A percentile compares a stretch with the other conserved stretches of the same genome.
Evolutionary conservation across 2,888 invertebrate genomes (phyloP).

Genomic region (Scaptomyza tumidula): DNA sequence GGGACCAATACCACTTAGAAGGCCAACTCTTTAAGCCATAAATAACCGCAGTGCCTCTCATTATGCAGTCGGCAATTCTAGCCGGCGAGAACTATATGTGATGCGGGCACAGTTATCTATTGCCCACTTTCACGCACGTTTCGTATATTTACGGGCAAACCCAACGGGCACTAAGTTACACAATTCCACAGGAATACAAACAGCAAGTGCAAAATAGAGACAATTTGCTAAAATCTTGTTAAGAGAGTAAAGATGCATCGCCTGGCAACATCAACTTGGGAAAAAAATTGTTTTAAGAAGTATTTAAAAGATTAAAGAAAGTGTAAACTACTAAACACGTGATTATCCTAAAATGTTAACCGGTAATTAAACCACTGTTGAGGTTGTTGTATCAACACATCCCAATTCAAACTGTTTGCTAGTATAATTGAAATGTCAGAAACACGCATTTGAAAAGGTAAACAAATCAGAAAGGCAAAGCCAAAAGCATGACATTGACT

Average conservation of each 20-base stretch:
- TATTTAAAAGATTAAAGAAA: too few species aligned
- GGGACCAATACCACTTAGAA: constrained; percentile 6
- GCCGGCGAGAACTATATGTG: constrained; percentile 19
- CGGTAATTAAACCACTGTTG: neutral
- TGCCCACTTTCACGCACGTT: constrained; percentile 47
- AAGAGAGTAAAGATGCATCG: neutral
- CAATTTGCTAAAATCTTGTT: neutral
- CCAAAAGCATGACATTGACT: constrained; percentile 65
- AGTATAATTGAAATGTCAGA: constrained; percentile 56
- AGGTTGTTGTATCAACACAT: neutral
- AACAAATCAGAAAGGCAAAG: constrained; percentile 66
- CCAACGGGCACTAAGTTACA: constrained; percentile 32
- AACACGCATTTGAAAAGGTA: constrained; percentile 62
- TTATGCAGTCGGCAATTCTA: constrained; percentile 48
- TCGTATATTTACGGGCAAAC: constrained; percentile 39
- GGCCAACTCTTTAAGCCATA: constrained; percentile 58
- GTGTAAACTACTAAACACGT: too few species aligned
- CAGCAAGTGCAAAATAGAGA: neutral
- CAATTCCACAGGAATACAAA: constrained; percentile 1
- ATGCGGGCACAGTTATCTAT: constrained; percentile 58
- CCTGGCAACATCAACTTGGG: neutral
- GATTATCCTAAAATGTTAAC: too few species aligned
- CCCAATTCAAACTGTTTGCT: constrained; percentile 28
- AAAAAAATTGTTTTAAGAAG: neutral
- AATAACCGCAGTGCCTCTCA: constrained; percentile 48